Evolutionary conservation across 64 coral and sea anemone species (phyloP).

Genomic region (Stichodactyla mertensii): DNA sequence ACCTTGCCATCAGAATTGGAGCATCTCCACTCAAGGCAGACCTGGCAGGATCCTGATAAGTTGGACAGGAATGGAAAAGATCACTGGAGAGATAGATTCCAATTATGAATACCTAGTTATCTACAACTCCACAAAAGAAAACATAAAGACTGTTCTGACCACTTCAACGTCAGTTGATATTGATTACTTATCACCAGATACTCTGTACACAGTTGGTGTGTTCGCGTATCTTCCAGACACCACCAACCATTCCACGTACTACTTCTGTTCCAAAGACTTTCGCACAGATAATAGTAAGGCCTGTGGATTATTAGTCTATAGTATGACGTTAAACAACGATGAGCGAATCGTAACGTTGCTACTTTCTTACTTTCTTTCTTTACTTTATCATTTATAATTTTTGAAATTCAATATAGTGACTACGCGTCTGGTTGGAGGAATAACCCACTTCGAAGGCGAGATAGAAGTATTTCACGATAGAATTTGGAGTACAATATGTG

Average conservation of each 20-base stretch:
- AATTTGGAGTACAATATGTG: not conserved
- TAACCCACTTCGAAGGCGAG: not conserved
- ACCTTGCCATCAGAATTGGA: not conserved
- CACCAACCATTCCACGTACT: not conserved
- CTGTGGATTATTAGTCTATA: not conserved
- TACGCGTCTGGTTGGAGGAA: not conserved
- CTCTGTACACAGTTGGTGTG: not conserved
- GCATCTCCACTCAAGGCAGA: not conserved
- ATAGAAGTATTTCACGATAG: not conserved
- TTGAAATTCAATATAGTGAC: not conserved
- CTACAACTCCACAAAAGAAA: not conserved
- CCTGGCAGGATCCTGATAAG: not conserved
- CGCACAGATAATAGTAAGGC: not conserved
- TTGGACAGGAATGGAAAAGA: not conserved
- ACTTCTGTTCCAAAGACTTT: not conserved
- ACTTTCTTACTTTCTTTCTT: no score
- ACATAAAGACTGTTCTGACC: not conserved
- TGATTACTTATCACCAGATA: not conserved
- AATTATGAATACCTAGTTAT: not conserved
- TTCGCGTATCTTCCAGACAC: not conserved
- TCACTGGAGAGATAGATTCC: not conserved
- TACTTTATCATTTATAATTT: no score
- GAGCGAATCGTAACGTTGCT: no score
- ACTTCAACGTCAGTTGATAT: not conserved
- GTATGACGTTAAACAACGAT: no score